phyloP scores from a whole-genome alignment of 2,113 vertebrate species.

The Pseudorhombus dupliciocellatus region DNA sequence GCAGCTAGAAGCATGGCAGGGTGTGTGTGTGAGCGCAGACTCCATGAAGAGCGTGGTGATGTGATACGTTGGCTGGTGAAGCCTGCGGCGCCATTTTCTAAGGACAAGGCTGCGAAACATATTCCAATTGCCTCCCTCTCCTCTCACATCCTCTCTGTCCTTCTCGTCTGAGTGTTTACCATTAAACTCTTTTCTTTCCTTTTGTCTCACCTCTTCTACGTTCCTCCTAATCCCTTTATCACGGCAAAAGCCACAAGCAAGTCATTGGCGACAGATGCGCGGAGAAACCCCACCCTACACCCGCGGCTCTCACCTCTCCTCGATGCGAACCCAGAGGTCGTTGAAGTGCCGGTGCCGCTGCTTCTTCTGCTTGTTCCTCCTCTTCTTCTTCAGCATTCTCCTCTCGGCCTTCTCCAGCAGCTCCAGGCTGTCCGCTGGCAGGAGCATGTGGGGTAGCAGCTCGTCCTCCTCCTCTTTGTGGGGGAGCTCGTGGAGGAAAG shows the following conservation, averaged over 20 bases:
- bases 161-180: background rate
- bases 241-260: no score
- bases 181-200: slow-evolving; percentile 4
- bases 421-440: slow-evolving; percentile 74
- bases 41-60: slow-evolving; percentile 41
- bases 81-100: slow-evolving; percentile 54
- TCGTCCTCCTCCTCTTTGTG: slow-evolving; percentile 75
- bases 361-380: slow-evolving; percentile 80
- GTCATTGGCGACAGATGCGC: background rate
- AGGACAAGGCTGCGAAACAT: slow-evolving; percentile 46
- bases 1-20: slow-evolving; percentile 34
- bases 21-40: slow-evolving; percentile 18
- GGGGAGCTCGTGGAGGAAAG: slow-evolving; percentile 75
- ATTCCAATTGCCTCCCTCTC: slow-evolving; percentile 34
- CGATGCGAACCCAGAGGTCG: slow-evolving; percentile 86
- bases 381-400: slow-evolving; percentile 85
- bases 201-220: slow-evolving; percentile 14
- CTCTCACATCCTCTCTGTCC: slow-evolving; percentile 34
- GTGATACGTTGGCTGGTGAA: slow-evolving; percentile 56
- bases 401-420: slow-evolving; percentile 77
- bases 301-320: slow-evolving; percentile 80
- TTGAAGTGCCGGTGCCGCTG: slow-evolving; percentile 85
- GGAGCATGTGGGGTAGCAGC: slow-evolving; percentile 69
- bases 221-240: background rate
- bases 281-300: background rate